These are phyloP conservation scores for Cyphomyrmex costatus DNA, from an alignment of 1,140 invertebrate genomes.

Conservation along the genomic window DNA sequence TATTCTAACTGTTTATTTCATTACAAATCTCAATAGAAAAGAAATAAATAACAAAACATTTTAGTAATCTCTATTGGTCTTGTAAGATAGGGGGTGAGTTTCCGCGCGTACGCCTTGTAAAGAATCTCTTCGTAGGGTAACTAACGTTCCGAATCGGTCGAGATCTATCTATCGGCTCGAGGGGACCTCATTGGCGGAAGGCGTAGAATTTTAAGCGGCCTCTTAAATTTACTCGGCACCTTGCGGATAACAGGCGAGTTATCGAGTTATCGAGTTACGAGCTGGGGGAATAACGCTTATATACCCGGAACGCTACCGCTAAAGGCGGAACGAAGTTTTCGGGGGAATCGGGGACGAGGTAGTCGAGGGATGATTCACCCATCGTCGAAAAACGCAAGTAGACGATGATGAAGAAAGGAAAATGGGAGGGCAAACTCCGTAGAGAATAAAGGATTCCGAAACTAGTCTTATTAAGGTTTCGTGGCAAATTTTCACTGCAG, in stretches of 20 bases:
- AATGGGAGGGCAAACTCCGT: neutral
- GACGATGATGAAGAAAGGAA: conserved; percentile 14
- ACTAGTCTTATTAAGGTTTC: conserved; percentile 60
- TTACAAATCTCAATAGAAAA: neutral
- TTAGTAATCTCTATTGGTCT: neutral
- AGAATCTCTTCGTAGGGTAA: conserved; percentile 3
- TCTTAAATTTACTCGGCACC: conserved; percentile 77
- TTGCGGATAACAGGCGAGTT: conserved; percentile 67
- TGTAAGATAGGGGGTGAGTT: neutral
- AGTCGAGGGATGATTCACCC: conserved; percentile 64
- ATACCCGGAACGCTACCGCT: conserved; percentile 25
- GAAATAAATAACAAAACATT: neutral
- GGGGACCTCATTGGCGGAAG: conserved; percentile 22
- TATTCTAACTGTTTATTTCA: neutral
- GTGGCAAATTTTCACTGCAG: conserved; percentile 26
- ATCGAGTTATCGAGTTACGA: conserved; percentile 75
- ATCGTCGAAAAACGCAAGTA: conserved; percentile 59
- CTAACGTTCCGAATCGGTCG: conserved; percentile 32
- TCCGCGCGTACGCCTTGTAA: too few species aligned
- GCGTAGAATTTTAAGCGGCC: conserved; percentile 76
- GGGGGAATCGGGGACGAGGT: neutral
- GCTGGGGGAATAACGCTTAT: conserved; percentile 57
- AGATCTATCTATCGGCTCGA: conserved; percentile 19
- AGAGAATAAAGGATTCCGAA: conserved; percentile 49
- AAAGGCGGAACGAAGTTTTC: conserved; percentile 44